Conservation (phyloP, 2,797 vertebrate genomes). For the Microchirus variegatus region DNA sequence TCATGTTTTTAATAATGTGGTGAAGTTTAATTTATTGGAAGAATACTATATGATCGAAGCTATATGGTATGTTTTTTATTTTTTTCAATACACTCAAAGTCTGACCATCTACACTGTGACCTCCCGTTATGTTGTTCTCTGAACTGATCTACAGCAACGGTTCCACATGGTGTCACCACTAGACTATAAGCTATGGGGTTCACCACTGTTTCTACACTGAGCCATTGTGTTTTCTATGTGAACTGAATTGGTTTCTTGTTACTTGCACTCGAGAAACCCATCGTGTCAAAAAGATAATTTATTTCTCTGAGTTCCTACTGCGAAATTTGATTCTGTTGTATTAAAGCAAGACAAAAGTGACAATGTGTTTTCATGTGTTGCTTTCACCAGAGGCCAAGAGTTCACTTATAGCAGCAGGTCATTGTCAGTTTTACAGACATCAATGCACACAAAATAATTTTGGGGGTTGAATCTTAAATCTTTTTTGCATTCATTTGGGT, state of each 20-base stretch:
- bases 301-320: slow-evolving; percentile 11
- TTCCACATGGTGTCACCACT: slow-evolving; percentile 35
- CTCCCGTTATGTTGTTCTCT: slow-evolving; percentile 5
- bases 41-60: no score
- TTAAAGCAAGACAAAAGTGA: slow-evolving; percentile 19
- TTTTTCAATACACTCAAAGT: neutral
- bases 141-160: slow-evolving; percentile 4
- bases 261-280: neutral
- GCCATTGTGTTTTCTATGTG: neutral
- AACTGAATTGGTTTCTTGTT: neutral
- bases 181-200: slow-evolving; percentile 47
- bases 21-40: no score
- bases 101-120: slow-evolving; percentile 32
- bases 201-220: slow-evolving; percentile 9
- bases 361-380: neutral
- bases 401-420: neutral
- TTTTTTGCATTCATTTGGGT: no score
- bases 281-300: neutral
- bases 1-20: no score
- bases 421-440: neutral
- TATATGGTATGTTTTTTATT: no score
- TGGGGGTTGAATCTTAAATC: no score
- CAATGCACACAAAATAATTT: no score
- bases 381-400: neutral
- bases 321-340: slow-evolving; percentile 10